These are phyloP conservation scores for Venustaconcha ellipsiformis DNA, from an alignment of 1,140 invertebrate genomes.

Conservation along the genomic window DNA sequence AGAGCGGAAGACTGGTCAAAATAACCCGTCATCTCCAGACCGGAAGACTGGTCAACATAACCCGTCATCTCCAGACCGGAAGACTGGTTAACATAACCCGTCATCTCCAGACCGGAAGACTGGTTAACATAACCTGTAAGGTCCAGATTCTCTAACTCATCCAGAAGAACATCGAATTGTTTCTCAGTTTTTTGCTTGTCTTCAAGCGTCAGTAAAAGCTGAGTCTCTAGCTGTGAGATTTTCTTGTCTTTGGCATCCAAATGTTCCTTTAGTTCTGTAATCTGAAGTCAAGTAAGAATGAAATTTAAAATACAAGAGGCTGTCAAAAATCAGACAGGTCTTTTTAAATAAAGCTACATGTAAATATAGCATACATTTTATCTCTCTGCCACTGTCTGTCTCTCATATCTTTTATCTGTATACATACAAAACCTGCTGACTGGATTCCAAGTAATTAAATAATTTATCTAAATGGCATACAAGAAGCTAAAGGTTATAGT, in stretches of 20 bases:
- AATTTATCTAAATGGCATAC: too few species aligned
- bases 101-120: neutral
- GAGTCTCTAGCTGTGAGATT: conserved; percentile 15
- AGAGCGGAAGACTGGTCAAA: neutral
- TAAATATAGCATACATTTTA: too few species aligned
- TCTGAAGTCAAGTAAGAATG: conserved; percentile 3
- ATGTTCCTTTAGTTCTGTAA: conserved; percentile 3
- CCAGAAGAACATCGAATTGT: conserved; percentile 19
- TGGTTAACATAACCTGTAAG: neutral
- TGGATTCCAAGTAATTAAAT: too few species aligned
- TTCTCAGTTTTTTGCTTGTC: conserved; percentile 20
- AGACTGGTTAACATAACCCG: neutral
- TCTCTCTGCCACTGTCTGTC: too few species aligned
- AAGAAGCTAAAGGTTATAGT: too few species aligned
- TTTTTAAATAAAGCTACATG: too few species aligned
- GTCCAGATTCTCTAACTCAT: conserved; percentile 30
- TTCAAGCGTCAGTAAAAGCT: conserved; percentile 9
- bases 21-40: conserved; percentile 6
- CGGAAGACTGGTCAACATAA: too few species aligned
- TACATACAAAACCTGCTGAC: too few species aligned
- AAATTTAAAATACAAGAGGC: neutral
- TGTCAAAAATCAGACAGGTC: too few species aligned
- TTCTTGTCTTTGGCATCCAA: conserved; percentile 12
- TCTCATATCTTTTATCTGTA: too few species aligned
- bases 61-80: conserved; percentile 3